Evolutionary conservation across 2,113 vertebrate genomes (phyloP), one percentile per base, ranked within the genome.

Genomic region (Herpetotheres cachinnans): DNA sequence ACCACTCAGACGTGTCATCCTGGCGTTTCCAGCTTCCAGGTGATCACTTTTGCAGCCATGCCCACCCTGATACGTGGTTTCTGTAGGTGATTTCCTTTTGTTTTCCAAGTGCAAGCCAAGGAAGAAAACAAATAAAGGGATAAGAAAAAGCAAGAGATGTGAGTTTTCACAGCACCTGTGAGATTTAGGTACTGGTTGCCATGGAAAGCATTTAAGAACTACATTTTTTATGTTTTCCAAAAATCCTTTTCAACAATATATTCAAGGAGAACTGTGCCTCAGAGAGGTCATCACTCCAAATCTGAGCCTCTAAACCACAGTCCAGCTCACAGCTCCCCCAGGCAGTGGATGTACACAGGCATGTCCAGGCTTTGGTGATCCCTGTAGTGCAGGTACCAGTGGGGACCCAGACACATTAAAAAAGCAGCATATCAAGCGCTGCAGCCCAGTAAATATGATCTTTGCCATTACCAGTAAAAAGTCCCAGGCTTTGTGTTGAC

Each of bases 331-430:
- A 44, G 34, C 36, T 63, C 3, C 42, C 42, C 5, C 46, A 22
- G 11, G 3, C 29, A 9, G 16, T 0, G 1, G 62, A n/a, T 50
- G 88, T 34, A 25, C 38, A 14, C 22, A 10, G n/a, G 25, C 10
- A 36, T 11, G n/a, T 46, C 65, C 67, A 54, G 65, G 69, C 30
- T n/a, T 20, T 8, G 30, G 30, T 15, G 49, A 32, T 10, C 29
- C 56, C 47, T 25, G 17, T 19, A 21, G 67, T 1, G 2, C 54
- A 38, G 40, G 38, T 34, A 30, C 38, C n/a, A 26, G 22, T 4
- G 24, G 38, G 74, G 38, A 50, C 22, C 11, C 34, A n/a, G 46
- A 22, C 29, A 52, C 32, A 13, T 1, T 46, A 27, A 14, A 40
- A 74, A 42, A 67, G 16, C 59, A 90, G 46, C 38, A 16, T 2